phyloP scores from a whole-genome alignment of 2,113 vertebrate genomes.

The Callaeas wilsoni region DNA sequence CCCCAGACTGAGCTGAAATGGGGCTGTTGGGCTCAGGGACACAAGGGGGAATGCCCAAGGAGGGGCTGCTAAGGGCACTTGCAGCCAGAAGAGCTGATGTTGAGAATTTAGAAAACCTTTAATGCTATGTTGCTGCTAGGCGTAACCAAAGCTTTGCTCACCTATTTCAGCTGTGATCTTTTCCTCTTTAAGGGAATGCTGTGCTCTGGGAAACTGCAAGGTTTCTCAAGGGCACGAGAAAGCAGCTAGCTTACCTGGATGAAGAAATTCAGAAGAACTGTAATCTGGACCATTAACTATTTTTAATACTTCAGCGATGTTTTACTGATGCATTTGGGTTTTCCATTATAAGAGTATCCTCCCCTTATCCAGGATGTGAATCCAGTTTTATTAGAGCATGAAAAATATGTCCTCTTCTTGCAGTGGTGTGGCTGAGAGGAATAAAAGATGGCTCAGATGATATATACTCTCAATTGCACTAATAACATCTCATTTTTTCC shows the following conservation, averaged over 20 bases:
- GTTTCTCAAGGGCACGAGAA: background rate
- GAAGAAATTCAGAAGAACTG: background rate
- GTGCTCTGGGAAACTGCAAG: background rate
- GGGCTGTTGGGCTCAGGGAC: background rate
- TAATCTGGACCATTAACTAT: conserved; percentile 9
- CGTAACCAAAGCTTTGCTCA: background rate
- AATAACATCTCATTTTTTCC: conserved; percentile 13
- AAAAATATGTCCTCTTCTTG: background rate
- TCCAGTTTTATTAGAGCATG: background rate
- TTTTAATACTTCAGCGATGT: conserved; percentile 24
- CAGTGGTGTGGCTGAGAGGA: background rate
- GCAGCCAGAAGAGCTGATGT: background rate
- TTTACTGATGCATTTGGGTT: conserved; percentile 1
- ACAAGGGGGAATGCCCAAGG: background rate
- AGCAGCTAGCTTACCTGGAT: background rate
- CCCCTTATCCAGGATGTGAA: background rate
- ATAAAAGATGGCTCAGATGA: background rate
- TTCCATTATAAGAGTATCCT: background rate
- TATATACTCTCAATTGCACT: conserved; percentile 12
- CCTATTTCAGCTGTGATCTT: background rate
- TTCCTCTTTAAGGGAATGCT: background rate
- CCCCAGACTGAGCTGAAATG: background rate
- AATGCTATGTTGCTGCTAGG: fast-evolving
- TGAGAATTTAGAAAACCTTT: background rate
- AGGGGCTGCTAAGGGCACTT: background rate